These are phyloP conservation scores for Probosciger aterrimus DNA, from an alignment of 2,113 vertebrate species.

Conservation along the genomic window DNA sequence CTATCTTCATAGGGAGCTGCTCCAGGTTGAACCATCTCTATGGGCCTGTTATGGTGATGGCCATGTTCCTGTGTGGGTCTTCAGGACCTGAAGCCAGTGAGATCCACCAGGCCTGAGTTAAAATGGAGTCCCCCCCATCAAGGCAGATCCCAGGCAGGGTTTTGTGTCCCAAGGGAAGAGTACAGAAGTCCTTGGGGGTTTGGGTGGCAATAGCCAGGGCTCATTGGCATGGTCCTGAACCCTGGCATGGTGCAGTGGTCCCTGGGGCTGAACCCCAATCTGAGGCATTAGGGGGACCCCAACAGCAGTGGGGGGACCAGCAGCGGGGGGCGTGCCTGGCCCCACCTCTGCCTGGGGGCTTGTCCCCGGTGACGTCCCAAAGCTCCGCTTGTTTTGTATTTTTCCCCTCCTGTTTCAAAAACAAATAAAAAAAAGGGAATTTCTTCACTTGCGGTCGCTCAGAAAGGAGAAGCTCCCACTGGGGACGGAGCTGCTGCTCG, in stretches of 20 bases:
- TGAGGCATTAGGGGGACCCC: background rate
- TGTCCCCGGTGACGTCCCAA: background rate
- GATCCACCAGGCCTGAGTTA: background rate
- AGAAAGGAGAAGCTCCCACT: slow-evolving; percentile 60
- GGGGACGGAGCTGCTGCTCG: background rate
- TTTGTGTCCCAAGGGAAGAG: background rate
- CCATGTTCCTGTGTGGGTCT: no score
- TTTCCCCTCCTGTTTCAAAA: background rate
- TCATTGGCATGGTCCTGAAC: fast-evolving
- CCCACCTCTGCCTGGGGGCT: background rate
- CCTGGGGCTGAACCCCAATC: background rate
- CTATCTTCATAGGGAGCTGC: background rate
- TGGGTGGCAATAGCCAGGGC: background rate
- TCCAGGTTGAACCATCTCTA: fast-evolving
- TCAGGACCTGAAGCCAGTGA: background rate
- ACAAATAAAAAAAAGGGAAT: slow-evolving; percentile 56
- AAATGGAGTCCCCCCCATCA: background rate
- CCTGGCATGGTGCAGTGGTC: background rate
- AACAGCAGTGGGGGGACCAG: fast-evolving
- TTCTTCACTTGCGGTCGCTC: slow-evolving; percentile 64
- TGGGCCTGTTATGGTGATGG: background rate
- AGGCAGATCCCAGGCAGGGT: background rate
- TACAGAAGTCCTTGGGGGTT: fast-evolving
- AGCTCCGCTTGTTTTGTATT: background rate
- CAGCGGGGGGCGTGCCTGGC: fast-evolving